Evolutionary conservation across 2,113 vertebrate genomes (phyloP).

Genomic region (Anoura caudifer): DNA sequence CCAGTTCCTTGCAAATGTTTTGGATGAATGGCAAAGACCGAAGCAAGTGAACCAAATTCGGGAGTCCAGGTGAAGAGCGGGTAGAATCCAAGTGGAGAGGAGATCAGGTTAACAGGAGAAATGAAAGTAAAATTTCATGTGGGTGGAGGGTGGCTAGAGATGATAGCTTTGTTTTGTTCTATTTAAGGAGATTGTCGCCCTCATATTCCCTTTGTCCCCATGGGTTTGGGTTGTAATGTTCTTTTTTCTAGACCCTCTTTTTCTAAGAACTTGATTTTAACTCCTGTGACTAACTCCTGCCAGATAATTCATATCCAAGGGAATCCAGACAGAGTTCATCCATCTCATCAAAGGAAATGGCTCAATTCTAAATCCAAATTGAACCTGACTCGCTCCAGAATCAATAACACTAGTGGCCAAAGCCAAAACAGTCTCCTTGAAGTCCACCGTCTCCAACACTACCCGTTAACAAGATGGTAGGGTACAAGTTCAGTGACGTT

Average conservation of each 20-base stretch:
- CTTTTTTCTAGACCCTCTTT: not conserved
- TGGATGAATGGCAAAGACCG: not conserved
- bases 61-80: not conserved
- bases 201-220: not conserved
- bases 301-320: not conserved
- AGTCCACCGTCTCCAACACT: not conserved
- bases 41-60: not conserved
- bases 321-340: not conserved
- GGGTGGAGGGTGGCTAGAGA: not conserved
- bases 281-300: not conserved
- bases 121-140: not conserved
- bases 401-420: not conserved
- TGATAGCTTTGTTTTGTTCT: not conserved
- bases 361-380: constrained; percentile 13
- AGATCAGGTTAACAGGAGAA: not conserved
- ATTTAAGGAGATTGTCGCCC: not conserved
- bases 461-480: not conserved
- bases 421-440: not conserved
- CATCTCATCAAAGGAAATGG: constrained; percentile 29
- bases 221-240: not conserved
- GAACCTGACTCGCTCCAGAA: constrained; percentile 5
- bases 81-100: rapidly evolving
- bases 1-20: not conserved
- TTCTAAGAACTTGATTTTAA: constrained; percentile 16
- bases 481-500: not conserved